Percentiles rank a stretch among this genome's conserved stretches.
phyloP scores from a whole-genome alignment of 1,140 invertebrate genomes.

The Laodelphax striatellus region DNA sequence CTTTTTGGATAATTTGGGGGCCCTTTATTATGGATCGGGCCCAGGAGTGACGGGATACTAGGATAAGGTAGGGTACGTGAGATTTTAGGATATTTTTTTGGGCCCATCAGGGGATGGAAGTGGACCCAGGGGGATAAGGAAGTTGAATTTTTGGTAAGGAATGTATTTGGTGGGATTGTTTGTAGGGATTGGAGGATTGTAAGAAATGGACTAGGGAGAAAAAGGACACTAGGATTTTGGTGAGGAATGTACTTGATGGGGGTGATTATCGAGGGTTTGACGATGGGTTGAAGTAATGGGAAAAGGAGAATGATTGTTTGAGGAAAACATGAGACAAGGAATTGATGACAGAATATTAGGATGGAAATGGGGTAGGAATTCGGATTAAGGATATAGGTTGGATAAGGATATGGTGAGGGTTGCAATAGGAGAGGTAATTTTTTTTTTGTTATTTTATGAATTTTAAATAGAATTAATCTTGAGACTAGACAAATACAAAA shows the following conservation, averaged over 20 bases:
- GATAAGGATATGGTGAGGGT: background rate
- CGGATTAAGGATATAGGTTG: too few relatives aligned
- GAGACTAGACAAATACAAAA: slow-evolving; percentile 4
- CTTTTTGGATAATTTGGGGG: background rate
- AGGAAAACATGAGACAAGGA: background rate
- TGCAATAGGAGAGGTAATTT: background rate
- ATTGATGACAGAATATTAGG: background rate
- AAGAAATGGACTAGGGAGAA: background rate
- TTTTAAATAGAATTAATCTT: slow-evolving; percentile 2
- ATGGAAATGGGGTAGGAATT: background rate
- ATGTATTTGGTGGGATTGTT: background rate
- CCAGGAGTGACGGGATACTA: background rate
- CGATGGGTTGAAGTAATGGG: too few relatives aligned
- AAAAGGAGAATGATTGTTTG: too few relatives aligned
- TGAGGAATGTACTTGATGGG: too few relatives aligned
- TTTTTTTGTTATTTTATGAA: slow-evolving; percentile 11
- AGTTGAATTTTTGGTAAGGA: background rate
- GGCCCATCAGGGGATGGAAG: background rate
- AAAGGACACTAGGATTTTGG: too few relatives aligned
- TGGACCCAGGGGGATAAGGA: background rate
- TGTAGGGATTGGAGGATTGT: background rate
- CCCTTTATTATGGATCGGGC: background rate
- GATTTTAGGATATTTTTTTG: background rate
- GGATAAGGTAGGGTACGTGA: background rate
- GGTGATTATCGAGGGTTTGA: too few relatives aligned